phyloP scores from a whole-genome alignment of 1,140 invertebrate genomes.

The Eumeta japonica region DNA sequence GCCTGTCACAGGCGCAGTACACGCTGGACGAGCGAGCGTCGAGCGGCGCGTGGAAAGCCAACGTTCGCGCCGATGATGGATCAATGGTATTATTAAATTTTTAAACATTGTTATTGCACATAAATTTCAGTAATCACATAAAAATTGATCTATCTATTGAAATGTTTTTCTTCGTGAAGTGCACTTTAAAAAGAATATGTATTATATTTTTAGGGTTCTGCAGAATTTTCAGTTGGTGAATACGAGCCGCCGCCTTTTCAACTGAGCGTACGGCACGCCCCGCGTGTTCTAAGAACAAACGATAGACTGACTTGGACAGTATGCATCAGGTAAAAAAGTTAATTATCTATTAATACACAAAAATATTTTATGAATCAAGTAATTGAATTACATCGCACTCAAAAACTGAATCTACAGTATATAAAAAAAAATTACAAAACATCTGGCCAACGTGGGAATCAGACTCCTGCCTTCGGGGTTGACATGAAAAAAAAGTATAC shows the following conservation, averaged over 20 bases:
- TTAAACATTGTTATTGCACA: background rate
- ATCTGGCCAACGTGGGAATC: no score
- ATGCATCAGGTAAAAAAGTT: slow-evolving; percentile 49
- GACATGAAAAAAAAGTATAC: no score
- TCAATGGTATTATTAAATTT: slow-evolving; percentile 22
- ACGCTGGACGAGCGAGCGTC: slow-evolving; percentile 29
- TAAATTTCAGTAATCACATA: no score
- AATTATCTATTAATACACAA: background rate
- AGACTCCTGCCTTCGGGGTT: no score
- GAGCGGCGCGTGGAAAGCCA: slow-evolving; percentile 27
- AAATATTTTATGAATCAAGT: slow-evolving; percentile 1
- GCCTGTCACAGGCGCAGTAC: slow-evolving; percentile 32
- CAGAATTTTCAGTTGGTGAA: slow-evolving; percentile 40
- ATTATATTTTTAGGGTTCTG: slow-evolving; percentile 26
- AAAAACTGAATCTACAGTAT: no score
- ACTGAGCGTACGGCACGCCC: slow-evolving; percentile 34
- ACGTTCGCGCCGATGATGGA: slow-evolving; percentile 28
- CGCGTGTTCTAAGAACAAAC: slow-evolving; percentile 32
- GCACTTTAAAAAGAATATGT: slow-evolving; percentile 15
- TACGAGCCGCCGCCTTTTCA: slow-evolving; percentile 48
- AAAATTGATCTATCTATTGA: no score
- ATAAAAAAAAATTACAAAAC: no score
- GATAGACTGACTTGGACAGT: slow-evolving; percentile 46
- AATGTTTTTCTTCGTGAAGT: no score
- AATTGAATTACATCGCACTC: slow-evolving; percentile 2